A percentile compares a stretch with the other conserved stretches of the same genome.
Evolutionary conservation across 2,797 vertebrate genomes (phyloP).

Genomic region (Propithecus deckenii): DNA sequence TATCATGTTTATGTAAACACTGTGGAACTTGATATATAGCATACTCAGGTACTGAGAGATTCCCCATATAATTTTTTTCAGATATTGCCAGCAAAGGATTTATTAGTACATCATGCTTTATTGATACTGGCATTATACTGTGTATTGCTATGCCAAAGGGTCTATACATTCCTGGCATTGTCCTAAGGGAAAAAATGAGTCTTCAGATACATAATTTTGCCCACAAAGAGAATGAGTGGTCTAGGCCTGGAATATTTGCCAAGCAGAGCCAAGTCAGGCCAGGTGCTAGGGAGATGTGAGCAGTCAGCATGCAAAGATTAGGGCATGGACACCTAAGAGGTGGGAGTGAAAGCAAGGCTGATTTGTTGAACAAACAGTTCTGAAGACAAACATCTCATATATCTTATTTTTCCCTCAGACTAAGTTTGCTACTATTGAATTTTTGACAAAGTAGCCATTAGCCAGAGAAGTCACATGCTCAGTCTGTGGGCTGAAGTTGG

Average conservation of each 20-base stretch:
- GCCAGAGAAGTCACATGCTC: not conserved
- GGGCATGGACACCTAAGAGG: too few relatives aligned
- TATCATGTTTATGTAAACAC: not conserved
- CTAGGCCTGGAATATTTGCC: not conserved
- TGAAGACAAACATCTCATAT: not conserved
- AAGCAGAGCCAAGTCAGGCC: not conserved
- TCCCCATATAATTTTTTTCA: not conserved
- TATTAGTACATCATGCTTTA: not conserved
- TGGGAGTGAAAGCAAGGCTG: fast-evolving
- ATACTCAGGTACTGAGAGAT: not conserved
- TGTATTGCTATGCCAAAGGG: not conserved
- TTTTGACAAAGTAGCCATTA: not conserved
- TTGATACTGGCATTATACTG: not conserved
- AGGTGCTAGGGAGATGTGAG: not conserved
- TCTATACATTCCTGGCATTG: not conserved
- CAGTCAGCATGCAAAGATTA: not conserved
- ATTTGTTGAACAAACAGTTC: not conserved
- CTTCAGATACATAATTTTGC: not conserved
- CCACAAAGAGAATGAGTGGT: not conserved
- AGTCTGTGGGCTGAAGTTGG: not conserved
- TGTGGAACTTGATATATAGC: not conserved
- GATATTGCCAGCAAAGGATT: not conserved
- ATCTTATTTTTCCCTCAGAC: not conserved
- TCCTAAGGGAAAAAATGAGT: not conserved
- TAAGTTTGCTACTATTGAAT: not conserved